Percentiles rank a stretch among this genome's conserved stretches.
Conservation (phyloP, 2,888 invertebrate genomes). For the Morinoia aosen region DNA sequence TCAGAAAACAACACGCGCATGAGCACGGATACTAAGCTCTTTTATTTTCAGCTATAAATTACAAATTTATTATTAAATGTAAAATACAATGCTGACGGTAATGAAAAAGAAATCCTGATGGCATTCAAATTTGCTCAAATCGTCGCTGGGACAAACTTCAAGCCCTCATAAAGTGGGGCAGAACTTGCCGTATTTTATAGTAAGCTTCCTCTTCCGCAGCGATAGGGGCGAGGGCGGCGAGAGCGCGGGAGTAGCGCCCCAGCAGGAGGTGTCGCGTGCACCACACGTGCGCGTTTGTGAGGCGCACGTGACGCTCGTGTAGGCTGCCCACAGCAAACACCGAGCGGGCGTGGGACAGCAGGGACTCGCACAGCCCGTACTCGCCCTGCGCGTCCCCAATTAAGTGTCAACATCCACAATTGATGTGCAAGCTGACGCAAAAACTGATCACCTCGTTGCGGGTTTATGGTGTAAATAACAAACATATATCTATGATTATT, state of each 20-base stretch:
- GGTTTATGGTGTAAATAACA: too few relatives aligned
- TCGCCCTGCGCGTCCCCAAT: conserved; percentile 8
- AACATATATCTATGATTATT: too few relatives aligned
- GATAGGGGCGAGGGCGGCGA: conserved; percentile 15
- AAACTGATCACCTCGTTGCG: too few relatives aligned
- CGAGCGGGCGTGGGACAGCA: neutral
- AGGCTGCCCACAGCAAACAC: neutral
- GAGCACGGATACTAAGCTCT: too few relatives aligned
- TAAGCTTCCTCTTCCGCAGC: conserved; percentile 1
- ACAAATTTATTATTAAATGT: too few relatives aligned
- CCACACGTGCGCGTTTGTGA: conserved; percentile 21
- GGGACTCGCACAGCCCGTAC: conserved; percentile 7
- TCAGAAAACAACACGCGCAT: too few relatives aligned
- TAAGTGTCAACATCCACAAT: too few relatives aligned
- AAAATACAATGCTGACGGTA: too few relatives aligned
- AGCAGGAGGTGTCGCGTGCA: neutral
- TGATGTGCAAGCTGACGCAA: too few relatives aligned
- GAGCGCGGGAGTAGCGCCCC: conserved; percentile 6
- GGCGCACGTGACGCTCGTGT: neutral
- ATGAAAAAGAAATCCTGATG: too few relatives aligned
- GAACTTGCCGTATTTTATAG: conserved; percentile 23
- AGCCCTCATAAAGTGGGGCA: neutral
- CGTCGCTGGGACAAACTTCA: neutral
- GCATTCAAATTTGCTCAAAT: too few relatives aligned
- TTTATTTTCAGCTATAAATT: too few relatives aligned